These are phyloP conservation scores for Stenichneumon culpator DNA, from an alignment of 2,888 invertebrate genomes.

Conservation along the genomic window DNA sequence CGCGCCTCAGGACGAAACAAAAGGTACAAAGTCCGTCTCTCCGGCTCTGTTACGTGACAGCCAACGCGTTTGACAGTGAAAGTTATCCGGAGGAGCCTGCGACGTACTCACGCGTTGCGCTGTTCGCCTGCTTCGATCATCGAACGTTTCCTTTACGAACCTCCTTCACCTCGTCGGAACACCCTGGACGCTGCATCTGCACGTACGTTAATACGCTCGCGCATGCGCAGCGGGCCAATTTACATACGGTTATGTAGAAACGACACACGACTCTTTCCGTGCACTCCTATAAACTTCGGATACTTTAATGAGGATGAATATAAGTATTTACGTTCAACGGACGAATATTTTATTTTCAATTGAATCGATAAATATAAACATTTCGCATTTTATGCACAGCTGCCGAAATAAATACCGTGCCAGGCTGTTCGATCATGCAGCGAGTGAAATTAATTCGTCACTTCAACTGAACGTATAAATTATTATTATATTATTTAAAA, in stretches of 20 bases:
- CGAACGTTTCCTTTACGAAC: conserved; percentile 33
- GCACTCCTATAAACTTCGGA: not conserved
- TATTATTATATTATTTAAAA: not conserved
- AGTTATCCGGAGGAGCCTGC: conserved; percentile 74
- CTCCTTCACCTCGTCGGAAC: conserved; percentile 38
- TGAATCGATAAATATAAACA: not conserved
- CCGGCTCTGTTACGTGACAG: conserved; percentile 74
- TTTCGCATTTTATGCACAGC: not conserved
- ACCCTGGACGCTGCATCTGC: conserved; percentile 19
- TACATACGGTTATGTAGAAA: conserved; percentile 33
- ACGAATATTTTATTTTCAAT: conserved; percentile 3
- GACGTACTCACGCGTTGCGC: conserved; percentile 40
- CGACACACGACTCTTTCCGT: conserved; percentile 11
- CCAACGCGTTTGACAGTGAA: conserved; percentile 79
- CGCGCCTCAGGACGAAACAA: conserved; percentile 27
- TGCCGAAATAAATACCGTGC: not conserved
- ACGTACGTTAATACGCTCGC: conserved; percentile 4
- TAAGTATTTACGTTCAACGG: not conserved
- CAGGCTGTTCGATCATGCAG: not conserved
- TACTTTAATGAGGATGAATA: conserved; percentile 24
- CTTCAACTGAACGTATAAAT: not conserved
- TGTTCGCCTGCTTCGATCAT: conserved; percentile 36
- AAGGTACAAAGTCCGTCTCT: conserved; percentile 56
- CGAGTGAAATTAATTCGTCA: not conserved
- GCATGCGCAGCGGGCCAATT: conserved; percentile 1